A percentile compares a stretch with the other conserved stretches of the same genome.
These are phyloP conservation scores for Tribolium madens DNA, from an alignment of 1,140 invertebrate genomes.

Conservation along the genomic window DNA sequence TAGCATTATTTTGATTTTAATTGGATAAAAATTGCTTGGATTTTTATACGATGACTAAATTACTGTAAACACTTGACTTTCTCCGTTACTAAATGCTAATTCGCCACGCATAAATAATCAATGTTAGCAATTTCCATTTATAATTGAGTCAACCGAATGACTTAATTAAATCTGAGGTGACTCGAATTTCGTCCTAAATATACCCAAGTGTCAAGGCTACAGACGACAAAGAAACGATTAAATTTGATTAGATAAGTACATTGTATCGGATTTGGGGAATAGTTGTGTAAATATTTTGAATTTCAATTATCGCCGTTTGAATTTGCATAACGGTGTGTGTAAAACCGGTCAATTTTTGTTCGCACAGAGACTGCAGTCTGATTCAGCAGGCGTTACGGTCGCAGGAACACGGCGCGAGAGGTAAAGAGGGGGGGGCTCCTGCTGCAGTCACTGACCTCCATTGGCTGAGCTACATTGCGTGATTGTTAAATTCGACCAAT, in stretches of 20 bases:
- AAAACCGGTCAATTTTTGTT: constrained; percentile 31
- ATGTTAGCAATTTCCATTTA: constrained; percentile 31
- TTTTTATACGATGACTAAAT: constrained; percentile 1
- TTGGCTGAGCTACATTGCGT: constrained; percentile 56
- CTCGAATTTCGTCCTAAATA: neutral
- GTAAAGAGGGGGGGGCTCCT: constrained; percentile 2
- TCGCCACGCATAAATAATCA: constrained; percentile 36
- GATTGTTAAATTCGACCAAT: constrained; percentile 36
- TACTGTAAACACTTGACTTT: constrained; percentile 22
- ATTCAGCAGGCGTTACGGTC: constrained; percentile 44
- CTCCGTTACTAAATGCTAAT: constrained; percentile 38
- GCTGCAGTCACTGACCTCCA: constrained; percentile 56
- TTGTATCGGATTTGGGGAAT: too few species aligned
- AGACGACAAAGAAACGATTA: constrained; percentile 14
- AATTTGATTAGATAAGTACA: constrained; percentile 8
- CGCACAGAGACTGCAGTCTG: constrained; percentile 49
- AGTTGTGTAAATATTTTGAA: constrained; percentile 36
- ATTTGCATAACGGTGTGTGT: constrained; percentile 39
- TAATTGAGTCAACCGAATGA: constrained; percentile 1
- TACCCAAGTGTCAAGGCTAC: constrained; percentile 15
- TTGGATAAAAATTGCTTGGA: neutral
- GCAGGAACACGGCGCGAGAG: constrained; percentile 9
- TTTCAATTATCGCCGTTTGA: constrained; percentile 12
- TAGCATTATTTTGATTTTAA: constrained; percentile 31
- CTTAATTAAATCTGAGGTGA: constrained; percentile 20